phyloP scores from a whole-genome alignment of 2,888 invertebrate species.

The Drosophila neutralis region DNA sequence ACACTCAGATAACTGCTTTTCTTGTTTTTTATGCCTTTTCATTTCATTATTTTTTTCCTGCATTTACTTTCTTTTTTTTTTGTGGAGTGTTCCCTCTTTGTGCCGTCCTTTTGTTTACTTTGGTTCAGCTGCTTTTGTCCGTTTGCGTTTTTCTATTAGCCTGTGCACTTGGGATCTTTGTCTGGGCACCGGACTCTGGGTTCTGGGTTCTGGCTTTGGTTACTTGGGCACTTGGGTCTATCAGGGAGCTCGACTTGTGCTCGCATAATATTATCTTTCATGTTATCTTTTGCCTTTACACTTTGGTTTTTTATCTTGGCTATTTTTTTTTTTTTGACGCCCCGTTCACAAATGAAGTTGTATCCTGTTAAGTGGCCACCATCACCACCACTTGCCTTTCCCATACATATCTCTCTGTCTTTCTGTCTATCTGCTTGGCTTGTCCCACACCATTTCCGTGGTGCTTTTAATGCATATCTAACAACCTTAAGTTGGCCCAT shows the following conservation, averaged over 20 bases:
- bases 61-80: conserved; percentile 10
- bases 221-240: conserved; percentile 24
- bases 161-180: conserved; percentile 22
- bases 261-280: conserved; percentile 77
- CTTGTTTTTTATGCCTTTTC: neutral
- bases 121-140: conserved; percentile 51
- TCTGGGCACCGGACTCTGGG: conserved; percentile 3
- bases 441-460: conserved; percentile 44
- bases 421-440: neutral
- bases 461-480: conserved; percentile 75
- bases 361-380: conserved; percentile 70
- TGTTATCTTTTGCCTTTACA: conserved; percentile 74
- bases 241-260: conserved; percentile 25
- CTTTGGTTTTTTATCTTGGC: conserved; percentile 19
- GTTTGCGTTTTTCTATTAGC: conserved; percentile 60
- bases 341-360: conserved; percentile 71
- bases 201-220: conserved; percentile 12
- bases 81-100: conserved; percentile 21
- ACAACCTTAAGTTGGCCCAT: conserved; percentile 66
- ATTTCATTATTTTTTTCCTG: conserved; percentile 10
- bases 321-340: conserved; percentile 45
- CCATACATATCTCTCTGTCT: neutral
- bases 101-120: conserved; percentile 47
- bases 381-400: neutral
- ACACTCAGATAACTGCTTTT: neutral